These are phyloP conservation scores for Drosophila mayaguana DNA, from an alignment of 2,888 invertebrate species.

Conservation along the genomic window DNA sequence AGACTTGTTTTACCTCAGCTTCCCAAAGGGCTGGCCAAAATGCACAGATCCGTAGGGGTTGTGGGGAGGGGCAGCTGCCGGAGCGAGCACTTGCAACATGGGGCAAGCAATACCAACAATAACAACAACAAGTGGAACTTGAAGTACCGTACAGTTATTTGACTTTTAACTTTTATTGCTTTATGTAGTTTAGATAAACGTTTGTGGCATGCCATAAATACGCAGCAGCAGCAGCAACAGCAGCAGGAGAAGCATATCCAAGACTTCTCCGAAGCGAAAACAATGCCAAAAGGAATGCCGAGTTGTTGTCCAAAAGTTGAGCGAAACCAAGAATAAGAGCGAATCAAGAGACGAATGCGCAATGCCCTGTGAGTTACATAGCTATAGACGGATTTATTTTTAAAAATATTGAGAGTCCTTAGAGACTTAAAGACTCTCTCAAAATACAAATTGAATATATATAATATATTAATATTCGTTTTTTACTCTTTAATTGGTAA, in stretches of 20 bases:
- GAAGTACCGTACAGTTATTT: constrained; percentile 70
- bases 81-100: constrained; percentile 39
- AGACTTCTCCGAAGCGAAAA: constrained; percentile 40
- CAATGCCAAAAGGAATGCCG: constrained; percentile 56
- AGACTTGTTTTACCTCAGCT: constrained; percentile 22
- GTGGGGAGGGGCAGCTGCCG: not conserved
- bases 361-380: not conserved
- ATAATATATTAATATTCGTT: too few species aligned
- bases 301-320: constrained; percentile 47
- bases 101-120: constrained; percentile 12
- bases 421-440: too few species aligned
- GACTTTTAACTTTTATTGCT: constrained; percentile 81
- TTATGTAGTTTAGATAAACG: constrained; percentile 81
- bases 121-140: constrained; percentile 44
- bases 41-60: constrained; percentile 15
- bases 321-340: constrained; percentile 1
- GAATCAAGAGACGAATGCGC: not conserved
- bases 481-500: too few species aligned
- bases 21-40: constrained; percentile 43
- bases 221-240: constrained; percentile 41
- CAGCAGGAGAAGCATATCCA: constrained; percentile 38
- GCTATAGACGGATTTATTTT: too few species aligned
- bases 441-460: too few species aligned
- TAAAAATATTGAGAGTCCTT: too few species aligned
- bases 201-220: constrained; percentile 80